Evolutionary conservation across 2,888 invertebrate species (phyloP).

Genomic region (Epinotia nisella): DNA sequence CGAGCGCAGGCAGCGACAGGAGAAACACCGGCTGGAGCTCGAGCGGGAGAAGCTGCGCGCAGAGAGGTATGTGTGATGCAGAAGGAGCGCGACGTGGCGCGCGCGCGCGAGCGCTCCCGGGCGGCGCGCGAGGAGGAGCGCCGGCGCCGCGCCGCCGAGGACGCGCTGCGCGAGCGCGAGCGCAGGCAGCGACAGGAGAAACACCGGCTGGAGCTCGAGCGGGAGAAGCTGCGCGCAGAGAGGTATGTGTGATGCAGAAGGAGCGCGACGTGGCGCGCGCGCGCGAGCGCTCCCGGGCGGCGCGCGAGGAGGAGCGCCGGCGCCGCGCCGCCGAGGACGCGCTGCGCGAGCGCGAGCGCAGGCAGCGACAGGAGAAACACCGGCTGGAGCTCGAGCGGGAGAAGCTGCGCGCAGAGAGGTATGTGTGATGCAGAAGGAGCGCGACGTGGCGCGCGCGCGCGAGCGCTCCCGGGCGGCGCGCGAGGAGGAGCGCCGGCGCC

Average conservation of each 20-base stretch:
- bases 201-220: too few species aligned
- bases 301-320: slow-evolving; percentile 92
- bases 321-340: slow-evolving; percentile 91
- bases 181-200: too few species aligned
- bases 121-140: too few species aligned
- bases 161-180: too few species aligned
- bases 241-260: slow-evolving; percentile 83
- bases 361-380: slow-evolving; percentile 93
- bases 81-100: too few species aligned
- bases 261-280: slow-evolving; percentile 90
- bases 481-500: slow-evolving; percentile 92
- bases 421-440: slow-evolving; percentile 84
- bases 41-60: too few species aligned
- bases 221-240: too few species aligned
- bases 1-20: too few species aligned
- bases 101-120: too few species aligned
- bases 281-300: slow-evolving; percentile 90
- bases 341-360: slow-evolving; percentile 91
- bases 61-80: too few species aligned
- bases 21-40: too few species aligned
- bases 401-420: slow-evolving; percentile 64
- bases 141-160: too few species aligned
- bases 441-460: slow-evolving; percentile 89
- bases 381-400: slow-evolving; percentile 92
- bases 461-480: slow-evolving; percentile 91